Percentiles rank a stretch among this genome's conserved stretches.
Evolutionary conservation across 2,797 vertebrate species (phyloP).

Genomic region (Spheniscus humboldti): DNA sequence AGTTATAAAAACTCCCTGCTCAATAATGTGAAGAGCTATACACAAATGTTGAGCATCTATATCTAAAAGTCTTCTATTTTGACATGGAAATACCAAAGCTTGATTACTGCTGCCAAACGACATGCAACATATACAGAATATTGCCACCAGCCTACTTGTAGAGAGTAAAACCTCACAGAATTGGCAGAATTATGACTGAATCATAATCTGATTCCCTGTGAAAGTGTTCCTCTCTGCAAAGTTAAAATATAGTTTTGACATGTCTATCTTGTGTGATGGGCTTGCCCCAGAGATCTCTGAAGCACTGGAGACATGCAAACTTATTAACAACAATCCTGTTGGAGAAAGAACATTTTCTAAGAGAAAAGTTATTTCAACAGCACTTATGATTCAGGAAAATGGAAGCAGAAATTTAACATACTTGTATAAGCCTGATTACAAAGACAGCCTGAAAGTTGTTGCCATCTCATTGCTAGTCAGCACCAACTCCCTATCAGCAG

Average conservation of each 20-base stretch:
- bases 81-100: background rate
- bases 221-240: too few relatives aligned
- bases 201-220: too few relatives aligned
- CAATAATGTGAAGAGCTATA: background rate
- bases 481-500: background rate
- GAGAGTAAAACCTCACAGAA: background rate
- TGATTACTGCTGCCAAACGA: background rate
- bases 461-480: background rate
- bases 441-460: background rate
- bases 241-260: too few relatives aligned
- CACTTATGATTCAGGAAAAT: background rate
- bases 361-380: background rate
- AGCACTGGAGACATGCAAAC: too few relatives aligned
- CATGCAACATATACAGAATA: background rate
- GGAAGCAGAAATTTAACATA: background rate
- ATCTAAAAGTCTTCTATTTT: background rate
- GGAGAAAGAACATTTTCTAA: background rate
- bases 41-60: background rate
- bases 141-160: background rate
- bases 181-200: too few relatives aligned
- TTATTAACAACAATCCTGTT: background rate
- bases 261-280: too few relatives aligned
- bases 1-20: background rate
- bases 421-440: background rate
- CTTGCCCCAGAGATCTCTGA: too few relatives aligned